Base-by-base conservation (phyloP, 2,888 invertebrate species). In the Cephonodes hylas region DNA sequence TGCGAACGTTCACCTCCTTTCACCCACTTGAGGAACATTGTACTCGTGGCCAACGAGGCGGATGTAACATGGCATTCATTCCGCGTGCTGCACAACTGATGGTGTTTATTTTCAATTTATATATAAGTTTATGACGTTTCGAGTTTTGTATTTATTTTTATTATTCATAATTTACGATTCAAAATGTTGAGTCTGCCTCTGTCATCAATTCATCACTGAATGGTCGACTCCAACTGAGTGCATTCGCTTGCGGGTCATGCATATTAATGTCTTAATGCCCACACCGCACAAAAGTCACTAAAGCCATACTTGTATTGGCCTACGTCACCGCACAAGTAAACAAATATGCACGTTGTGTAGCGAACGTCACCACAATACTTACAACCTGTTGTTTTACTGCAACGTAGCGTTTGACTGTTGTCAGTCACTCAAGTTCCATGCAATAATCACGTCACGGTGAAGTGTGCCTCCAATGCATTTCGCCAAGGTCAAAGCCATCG, bases 1-100 rank as follows among this genome's bases (percentile, higher is more conserved):
- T 53, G 8, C 27, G 31, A 53, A n/a, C 18, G 15, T 53, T 53
- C 53, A 31, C 31, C 53, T 10, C 53, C 27, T 18, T 31, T 31
- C 53, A 53, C 53, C 27, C 53, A 53, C 53, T 53, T 18, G 10
- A 53, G 10, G 53, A 18, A 53, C 2, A 31, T 31, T 10, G 31
- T 7, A 53, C 10, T 8, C 3, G 18, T 31, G 5, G 31, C 53
- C 10, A 18, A 18, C 0, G 15, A 53, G 27, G 53, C 10, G 53
- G 23, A 6, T 20, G 10, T 44, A 23, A 53, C 15, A 31, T 15
- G 53, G 53, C 31, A 31, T 31, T 53, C 31, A 45, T 31, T 27
- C 53, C 53, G 53, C 53, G 53, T 53, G 53, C 53, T 53, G 53
- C 53, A 48, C 48, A 10, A 53, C 53, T 53, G 53, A 31, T 31